Base-by-base conservation (phyloP, 2,888 invertebrate genomes). In the Cabera pusaria region DNA sequence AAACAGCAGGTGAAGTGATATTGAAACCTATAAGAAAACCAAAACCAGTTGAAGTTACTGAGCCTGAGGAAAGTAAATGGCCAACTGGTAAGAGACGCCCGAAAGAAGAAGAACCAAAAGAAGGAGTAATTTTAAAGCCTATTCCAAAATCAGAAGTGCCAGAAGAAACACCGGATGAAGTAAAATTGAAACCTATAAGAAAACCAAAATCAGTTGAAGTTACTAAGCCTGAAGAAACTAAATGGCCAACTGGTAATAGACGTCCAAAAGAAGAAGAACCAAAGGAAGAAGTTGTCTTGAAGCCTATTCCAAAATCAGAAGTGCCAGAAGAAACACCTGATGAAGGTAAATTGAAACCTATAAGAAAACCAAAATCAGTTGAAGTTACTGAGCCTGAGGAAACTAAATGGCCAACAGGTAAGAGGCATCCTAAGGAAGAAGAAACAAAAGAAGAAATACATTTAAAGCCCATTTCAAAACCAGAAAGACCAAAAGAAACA, bases 31-130 rank as follows among this genome's bases (percentile, higher is more conserved):
- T 52, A n/a, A 56, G 68, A 6, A 27, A 10, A 18, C 62, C 32
- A 45, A 73, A 67, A 38, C 57, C 60, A 79, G 52, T 73, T 17
- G 21, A 90, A 75, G 78, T 90, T 86, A 45, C 83, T 82, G 85
- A 86, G 49, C 64, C 77, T 12, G 74, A 84, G 47, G 79, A 85
- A 51, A 2, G 3, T 3, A 14, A 14, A 14, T 14, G 14, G 14
- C 14, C 14, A 14, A 14, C 3, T 14, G 14, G 14, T 14, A 14
- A 14, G 4, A 14, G 14, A 4, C 2, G 4, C 2, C 14, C 14
- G 2, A 90, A 35, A 47, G 12, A 7, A 29, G 21, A 20, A 12
- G 11, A 29, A n/a, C 7, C 8, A 8, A 4, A 14, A 12, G 21
- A 29, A 20, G 29, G 19, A 5, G 6, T 21, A 8, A 6, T 8